Evolutionary conservation across 2,888 invertebrate genomes (phyloP).

Genomic region (Drosophila niveifrons): DNA sequence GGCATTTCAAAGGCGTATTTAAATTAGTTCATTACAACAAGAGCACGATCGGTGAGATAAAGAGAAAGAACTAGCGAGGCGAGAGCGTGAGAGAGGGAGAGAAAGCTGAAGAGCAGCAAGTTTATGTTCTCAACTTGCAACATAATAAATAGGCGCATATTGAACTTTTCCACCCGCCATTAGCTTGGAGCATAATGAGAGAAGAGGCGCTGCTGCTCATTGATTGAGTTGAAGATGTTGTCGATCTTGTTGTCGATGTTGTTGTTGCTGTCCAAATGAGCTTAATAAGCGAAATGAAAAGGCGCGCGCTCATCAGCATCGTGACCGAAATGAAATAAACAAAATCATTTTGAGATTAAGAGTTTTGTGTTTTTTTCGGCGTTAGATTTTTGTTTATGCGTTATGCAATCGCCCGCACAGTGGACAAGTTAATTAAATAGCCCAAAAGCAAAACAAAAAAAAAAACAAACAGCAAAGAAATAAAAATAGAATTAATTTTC

Average conservation of each 20-base stretch:
- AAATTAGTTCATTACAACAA: slow-evolving; percentile 66
- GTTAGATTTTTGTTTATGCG: slow-evolving; percentile 56
- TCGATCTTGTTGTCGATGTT: slow-evolving; percentile 31
- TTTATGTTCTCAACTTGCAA: slow-evolving; percentile 44
- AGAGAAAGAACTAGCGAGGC: slow-evolving; percentile 4
- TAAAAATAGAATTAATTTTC: slow-evolving; percentile 25
- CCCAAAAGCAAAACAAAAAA: not conserved
- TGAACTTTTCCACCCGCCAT: slow-evolving; percentile 50
- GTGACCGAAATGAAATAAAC: slow-evolving; percentile 70
- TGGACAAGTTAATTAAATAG: slow-evolving; percentile 50
- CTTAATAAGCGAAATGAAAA: slow-evolving; percentile 66
- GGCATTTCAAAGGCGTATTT: slow-evolving; percentile 70
- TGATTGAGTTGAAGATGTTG: slow-evolving; percentile 53
- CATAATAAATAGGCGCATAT: slow-evolving; percentile 54
- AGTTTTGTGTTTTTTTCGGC: slow-evolving; percentile 32
- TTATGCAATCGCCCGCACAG: slow-evolving; percentile 74
- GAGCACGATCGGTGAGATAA: slow-evolving; percentile 46
- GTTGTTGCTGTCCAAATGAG: slow-evolving; percentile 50
- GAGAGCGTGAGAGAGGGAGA: slow-evolving; percentile 12
- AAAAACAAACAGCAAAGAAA: slow-evolving; percentile 12
- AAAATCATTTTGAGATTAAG: slow-evolving; percentile 74
- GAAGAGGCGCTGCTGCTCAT: slow-evolving; percentile 18
- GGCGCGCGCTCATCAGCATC: slow-evolving; percentile 43
- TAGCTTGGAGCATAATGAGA: slow-evolving; percentile 36
- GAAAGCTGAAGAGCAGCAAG: slow-evolving; percentile 22